Evolutionary conservation across 1,140 invertebrate genomes (phyloP), one percentile per base, ranked within the genome.

Genomic region (Sminthurides bifidus): DNA sequence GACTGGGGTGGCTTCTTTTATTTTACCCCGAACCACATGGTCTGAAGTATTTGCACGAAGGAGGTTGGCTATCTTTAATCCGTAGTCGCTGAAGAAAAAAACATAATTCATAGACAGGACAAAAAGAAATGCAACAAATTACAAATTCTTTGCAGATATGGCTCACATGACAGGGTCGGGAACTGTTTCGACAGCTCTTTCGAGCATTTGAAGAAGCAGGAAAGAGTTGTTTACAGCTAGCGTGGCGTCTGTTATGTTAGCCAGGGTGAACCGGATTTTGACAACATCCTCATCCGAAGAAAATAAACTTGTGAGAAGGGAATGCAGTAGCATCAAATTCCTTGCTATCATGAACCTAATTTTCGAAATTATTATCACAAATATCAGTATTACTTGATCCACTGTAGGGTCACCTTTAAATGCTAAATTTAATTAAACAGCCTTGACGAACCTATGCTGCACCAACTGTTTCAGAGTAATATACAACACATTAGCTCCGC

Each of bases 401-500:
- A 10, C 17, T 38, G n/a, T 12, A 52, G n/a, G 50, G n/a, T 8
- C 8, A 8, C 15, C 12, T 38, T 38, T 10, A 23, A 6, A 44
- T 26, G 27, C 14, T 27, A 12, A 6, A 38, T 5, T 51, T 33
- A 51, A 5, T 27, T 40, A n/a, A 45, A 38, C 29, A 8, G 17
- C 46, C 5, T 51, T 38, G 26, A 17, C 38, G 14, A 37, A 51
- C 48, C 57, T 49, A 26, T 65, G 59, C 12, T 55, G 53, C 30
- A 61, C 26, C 17, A 61, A 27, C 40, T 65, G 63, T 40, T 48
- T 56, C 3, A 65, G 38, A 29, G 61, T 54, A 21, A 41, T 15
- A 21, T 45, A 54, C 1, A 59, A 38, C 15, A 65, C 29, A 53
- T 65, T 60, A 19, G 59, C 59, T 38, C 63, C 63, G 14, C 59